phyloP scores from a whole-genome alignment of 2,888 invertebrate genomes.

The Tillus elongatus region DNA sequence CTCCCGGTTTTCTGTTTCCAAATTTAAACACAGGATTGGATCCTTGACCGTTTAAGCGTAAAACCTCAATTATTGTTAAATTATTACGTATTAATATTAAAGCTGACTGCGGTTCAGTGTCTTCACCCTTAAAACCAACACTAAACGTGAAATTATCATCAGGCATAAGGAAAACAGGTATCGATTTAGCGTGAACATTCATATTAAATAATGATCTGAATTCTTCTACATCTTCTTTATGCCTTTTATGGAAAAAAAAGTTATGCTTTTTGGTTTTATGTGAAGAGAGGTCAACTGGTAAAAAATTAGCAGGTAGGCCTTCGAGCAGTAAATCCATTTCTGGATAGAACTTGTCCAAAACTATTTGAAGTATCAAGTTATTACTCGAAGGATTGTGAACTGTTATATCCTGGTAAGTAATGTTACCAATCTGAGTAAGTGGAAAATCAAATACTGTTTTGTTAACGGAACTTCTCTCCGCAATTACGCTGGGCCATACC shows the following conservation, averaged over 20 bases:
- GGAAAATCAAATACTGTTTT: slow-evolving; percentile 53
- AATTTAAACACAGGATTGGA: slow-evolving; percentile 81
- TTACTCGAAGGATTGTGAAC: slow-evolving; percentile 66
- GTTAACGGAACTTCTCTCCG: slow-evolving; percentile 35
- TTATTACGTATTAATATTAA: slow-evolving; percentile 71
- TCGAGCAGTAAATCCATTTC: slow-evolving; percentile 46
- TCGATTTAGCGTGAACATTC: slow-evolving; percentile 42
- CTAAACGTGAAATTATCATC: slow-evolving; percentile 45
- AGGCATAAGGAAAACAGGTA: slow-evolving; percentile 52
- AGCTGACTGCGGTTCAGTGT: slow-evolving; percentile 42
- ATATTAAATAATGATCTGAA: slow-evolving; percentile 24
- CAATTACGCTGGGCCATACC: slow-evolving; percentile 55
- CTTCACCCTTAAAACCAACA: slow-evolving; percentile 44
- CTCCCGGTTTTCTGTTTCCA: slow-evolving; percentile 77
- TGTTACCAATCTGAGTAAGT: slow-evolving; percentile 64
- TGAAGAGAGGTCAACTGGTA: slow-evolving; percentile 21
- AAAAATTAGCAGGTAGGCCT: slow-evolving; percentile 41
- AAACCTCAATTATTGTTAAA: slow-evolving; percentile 80
- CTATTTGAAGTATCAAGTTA: slow-evolving; percentile 59
- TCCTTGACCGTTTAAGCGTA: slow-evolving; percentile 75
- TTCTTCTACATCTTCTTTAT: slow-evolving; percentile 5
- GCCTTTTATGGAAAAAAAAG: slow-evolving; percentile 23
- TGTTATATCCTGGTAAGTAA: slow-evolving; percentile 54
- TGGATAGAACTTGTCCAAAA: slow-evolving; percentile 63
- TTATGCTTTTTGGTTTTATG: slow-evolving; percentile 18